Base-by-base conservation (phyloP, 2,888 invertebrate genomes). In the Saturnia japonica region DNA sequence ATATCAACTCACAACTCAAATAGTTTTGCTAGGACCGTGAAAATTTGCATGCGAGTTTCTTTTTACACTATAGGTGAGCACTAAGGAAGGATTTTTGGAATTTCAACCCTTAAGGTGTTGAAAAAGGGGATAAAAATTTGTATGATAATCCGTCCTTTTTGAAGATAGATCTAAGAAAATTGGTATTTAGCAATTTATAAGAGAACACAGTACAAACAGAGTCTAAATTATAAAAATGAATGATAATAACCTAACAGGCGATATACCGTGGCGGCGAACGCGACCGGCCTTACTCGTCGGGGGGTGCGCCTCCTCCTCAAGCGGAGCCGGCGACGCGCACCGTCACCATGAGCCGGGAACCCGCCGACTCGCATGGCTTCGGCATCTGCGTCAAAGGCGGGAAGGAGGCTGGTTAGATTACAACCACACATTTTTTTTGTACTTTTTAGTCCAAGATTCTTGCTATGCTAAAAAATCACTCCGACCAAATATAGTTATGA, bases 361-460 rank as follows among this genome's bases (percentile, higher is more conserved):
- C 96, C 74, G 97, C 97, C 85, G 96, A 96, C 79, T 95, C 96
- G 67, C 97, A 97, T 87, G 97, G 97, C 73, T 98, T 97, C 92
- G 97, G 97, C 74, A 97, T 98, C 85, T 98, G 97, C 94, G 97
- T 98, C 87, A 98, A 98, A 92, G 97, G 97, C 84, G 97, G 97
- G 80, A 97, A 97, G 93, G 97, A 97, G 90, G 96, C 97, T 89
- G 97, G 97, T 97, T 88, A 86, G 88, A 74, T 69, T 67, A 74
- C 22, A 12, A 42, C 4, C 25, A 45, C n/a, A 16, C 25, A 11
- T 22, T 60, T 60, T 57, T 60, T 12, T 57, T 54, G 22, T 22
- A 54, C n/a, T 60, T 14, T 25, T 1, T 25, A 60, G 11, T 14
- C 9, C 28, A 60, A 14, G 14, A 60, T 28, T 22, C 22, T 60